Evolutionary conservation across 2,797 vertebrate genomes (phyloP), one percentile per base, ranked within the genome.

Genomic region (Adelosebastes latens): DNA sequence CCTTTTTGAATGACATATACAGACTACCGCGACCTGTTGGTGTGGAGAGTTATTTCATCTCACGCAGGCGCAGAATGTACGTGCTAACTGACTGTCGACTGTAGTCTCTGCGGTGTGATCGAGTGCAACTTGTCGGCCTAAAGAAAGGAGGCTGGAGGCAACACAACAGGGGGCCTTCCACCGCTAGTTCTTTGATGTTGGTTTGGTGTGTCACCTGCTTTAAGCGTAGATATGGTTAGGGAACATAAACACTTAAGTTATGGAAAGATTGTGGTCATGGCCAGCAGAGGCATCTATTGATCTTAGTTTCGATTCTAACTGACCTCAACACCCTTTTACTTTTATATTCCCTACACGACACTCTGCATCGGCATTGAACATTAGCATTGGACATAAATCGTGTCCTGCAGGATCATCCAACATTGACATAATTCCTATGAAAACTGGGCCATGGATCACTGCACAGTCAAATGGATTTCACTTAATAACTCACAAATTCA

Each of bases 331-430:
- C 9, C 22, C 1, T 55, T 11, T 55, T 55, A 55, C 22, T 55
- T 55, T 12, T 12, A 5, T 22, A 11, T 55, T 55, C 53, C 0
- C n/a, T 55, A 12, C 39, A 42, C 0, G 14, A 42, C 18, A 25
- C 18, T 55, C 20, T 56, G 20, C 5, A 66, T 58, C 1, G 2
- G 24, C 12, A 56, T 22, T 6, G 3, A 55, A 34, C 4, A 18
- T 46, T 46, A 46, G 14, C 42, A 16, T 18, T 46, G 42, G 42
- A 16, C 42, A 46, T 16, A 46, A 63, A 10, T 20, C 8, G 0
- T 27, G 4, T 39, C 49, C 5, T 29, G 36, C 22, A 55, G 52
- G 39, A 42, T 65, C n/a, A 20, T 18, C 18, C 9, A 25, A 25
- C 22, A 32, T 63, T 9, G 16, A 63, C 29, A 25, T 25, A 27